These are phyloP conservation scores for Oncorhynchus nerka DNA, from an alignment of 2,113 vertebrate genomes.

Conservation along the genomic window DNA sequence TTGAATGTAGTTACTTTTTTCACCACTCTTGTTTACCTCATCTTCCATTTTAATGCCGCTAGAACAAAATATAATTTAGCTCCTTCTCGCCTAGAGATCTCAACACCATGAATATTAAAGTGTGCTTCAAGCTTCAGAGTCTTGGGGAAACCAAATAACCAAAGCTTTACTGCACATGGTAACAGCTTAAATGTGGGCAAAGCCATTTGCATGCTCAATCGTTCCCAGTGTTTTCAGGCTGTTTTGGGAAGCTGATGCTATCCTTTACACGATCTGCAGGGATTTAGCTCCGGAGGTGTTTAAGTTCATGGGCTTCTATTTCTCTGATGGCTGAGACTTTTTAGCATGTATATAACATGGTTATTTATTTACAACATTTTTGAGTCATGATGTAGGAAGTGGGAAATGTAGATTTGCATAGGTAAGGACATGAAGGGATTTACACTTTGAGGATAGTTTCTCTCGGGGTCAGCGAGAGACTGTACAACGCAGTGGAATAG, in stretches of 20 bases:
- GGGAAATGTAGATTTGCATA: slow-evolving; percentile 29
- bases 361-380: slow-evolving; percentile 34
- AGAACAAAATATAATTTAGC: slow-evolving; percentile 37
- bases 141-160: slow-evolving; percentile 27
- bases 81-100: slow-evolving; percentile 24
- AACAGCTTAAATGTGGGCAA: slow-evolving; percentile 22
- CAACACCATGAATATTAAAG: slow-evolving; percentile 57
- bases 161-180: slow-evolving; percentile 23
- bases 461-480: slow-evolving; percentile 20
- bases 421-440: slow-evolving; percentile 30
- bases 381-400: slow-evolving; percentile 39
- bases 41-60: slow-evolving; percentile 18
- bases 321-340: slow-evolving; percentile 21
- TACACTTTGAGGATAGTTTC: slow-evolving; percentile 27
- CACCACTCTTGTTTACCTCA: slow-evolving; percentile 28
- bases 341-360: slow-evolving; percentile 43
- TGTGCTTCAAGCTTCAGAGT: slow-evolving; percentile 27
- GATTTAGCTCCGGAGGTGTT: slow-evolving; percentile 35
- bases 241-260: slow-evolving; percentile 14
- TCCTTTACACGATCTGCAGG: slow-evolving; percentile 19
- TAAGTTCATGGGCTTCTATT: slow-evolving; percentile 8
- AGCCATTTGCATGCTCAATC: slow-evolving; percentile 13
- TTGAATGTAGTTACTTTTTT: slow-evolving; percentile 10
- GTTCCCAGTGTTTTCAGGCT: slow-evolving; percentile 18
- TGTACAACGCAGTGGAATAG: background rate